Evolutionary conservation across 2,113 vertebrate species (phyloP), one percentile per base, ranked within the genome.

Genomic region (Ptilonorhynchus violaceus): DNA sequence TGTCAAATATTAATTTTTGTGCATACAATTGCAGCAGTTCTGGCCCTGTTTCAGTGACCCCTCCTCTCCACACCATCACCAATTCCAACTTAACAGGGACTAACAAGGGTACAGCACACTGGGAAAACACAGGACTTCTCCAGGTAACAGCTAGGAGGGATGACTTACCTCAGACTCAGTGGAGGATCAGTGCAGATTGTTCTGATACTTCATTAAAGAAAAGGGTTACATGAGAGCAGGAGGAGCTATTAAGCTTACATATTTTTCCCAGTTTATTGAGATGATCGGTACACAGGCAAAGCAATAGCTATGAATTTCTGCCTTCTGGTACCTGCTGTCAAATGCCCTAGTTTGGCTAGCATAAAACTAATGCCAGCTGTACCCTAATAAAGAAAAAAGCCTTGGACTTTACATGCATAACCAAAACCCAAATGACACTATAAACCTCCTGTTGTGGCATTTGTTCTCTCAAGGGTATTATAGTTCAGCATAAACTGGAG

Each of bases 271-370:
- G 31, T 60, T 92, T 60, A 70, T 39, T 37, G 49, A 50, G 66
- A 68, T 63, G 62, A 64, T 70, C 2, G 3, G 77, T 28, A 59
- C 19, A 55, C 56, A 70, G 63, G 35, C 42, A 42, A 75, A 81
- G 25, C 55, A 66, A 50, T 72, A 78, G 79, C 56, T 70, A 33
- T 46, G 64, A 88, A 41, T 92, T 89, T 90, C 64, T 92, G 68
- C 69, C 80, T 91, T 92, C 85, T 89, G 72, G 33, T 93, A 56
- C 92, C 84, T 95, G 95, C 94, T 94, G 93, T 94, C 66, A 88
- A 84, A 92, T 81, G 93, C 60, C 89, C 94, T 62, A 92, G 84
- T 85, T 96, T 66, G 49, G 69, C 76, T 85, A 77, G 53, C 49
- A 59, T 91, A 81, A 91, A 92, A 72, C 52, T 41, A 75, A 77